Base-by-base conservation (phyloP, 2,113 vertebrate species). In the Perca fluviatilis region DNA sequence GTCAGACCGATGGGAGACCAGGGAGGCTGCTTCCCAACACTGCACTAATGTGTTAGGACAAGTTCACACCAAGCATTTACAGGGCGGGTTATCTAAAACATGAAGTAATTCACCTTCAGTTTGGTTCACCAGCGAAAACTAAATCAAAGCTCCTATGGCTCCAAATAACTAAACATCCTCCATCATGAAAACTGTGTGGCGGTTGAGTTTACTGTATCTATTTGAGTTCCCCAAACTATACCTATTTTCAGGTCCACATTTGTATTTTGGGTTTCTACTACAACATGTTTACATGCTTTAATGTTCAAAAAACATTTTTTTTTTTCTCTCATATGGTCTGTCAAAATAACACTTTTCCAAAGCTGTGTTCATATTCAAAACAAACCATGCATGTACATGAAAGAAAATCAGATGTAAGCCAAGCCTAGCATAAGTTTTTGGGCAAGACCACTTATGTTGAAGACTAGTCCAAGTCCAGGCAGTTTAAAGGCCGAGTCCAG, bases 1-100 rank as follows among this genome's bases (percentile, higher is more conserved):
- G 53, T 63, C 83, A 85, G 63, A 73, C 11, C 9, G 25, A 51
- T 5, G 1, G 27, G 54, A 1, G 18, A 43, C 33, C 50, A 43
- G 50, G 10, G 23, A 6, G 16, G 61, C 33, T 60, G 46, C 40
- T 65, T 46, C 30, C 6, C 21, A 53, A 40, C 27, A 18, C 12
- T 2, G 23, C 60, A 21, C 56, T 46, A 19, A 67, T 70, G 63
- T 23, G 72, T 58, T 21, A n/a, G 47, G 63, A 86, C 61, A 13
- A 8, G 68, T 50, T 65, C 46, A 21, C 63, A 16, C 6, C 10
- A 49, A 53, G 53, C 1, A 56, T 6, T 47, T 15, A 16, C 0
- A 47, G 14, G 30, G 27, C 46, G 47, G 16, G 14, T 57, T 58
- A 25, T 64, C 67, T 14, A 15, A 27, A 47, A n/a, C 19, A n/a